A percentile compares a stretch with the other conserved stretches of the same genome.
These are phyloP conservation scores for Urechis unicinctus DNA, from an alignment of 2,888 invertebrate genomes.

Conservation along the genomic window DNA sequence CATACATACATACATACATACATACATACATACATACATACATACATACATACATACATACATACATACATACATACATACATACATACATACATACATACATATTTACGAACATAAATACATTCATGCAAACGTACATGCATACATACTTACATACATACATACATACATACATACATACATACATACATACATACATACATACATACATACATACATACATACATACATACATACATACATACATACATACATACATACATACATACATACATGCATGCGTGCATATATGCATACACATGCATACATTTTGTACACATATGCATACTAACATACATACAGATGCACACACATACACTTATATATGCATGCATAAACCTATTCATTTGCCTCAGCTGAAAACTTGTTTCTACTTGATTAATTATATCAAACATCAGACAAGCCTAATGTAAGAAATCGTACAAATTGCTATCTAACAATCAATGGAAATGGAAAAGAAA, in stretches of 20 bases:
- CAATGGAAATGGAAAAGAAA: no score
- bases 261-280: conserved; percentile 8
- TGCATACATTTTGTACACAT: neutral
- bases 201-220: conserved; percentile 3
- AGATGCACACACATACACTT: neutral
- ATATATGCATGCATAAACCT: neutral
- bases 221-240: conserved; percentile 7
- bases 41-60: no score
- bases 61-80: no score
- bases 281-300: conserved; percentile 3
- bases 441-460: no score
- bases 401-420: no score
- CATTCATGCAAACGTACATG: neutral
- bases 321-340: neutral
- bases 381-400: no score
- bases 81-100: neutral
- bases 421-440: no score
- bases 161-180: neutral
- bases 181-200: conserved; percentile 1
- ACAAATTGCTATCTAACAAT: no score
- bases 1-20: no score
- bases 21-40: no score
- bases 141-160: neutral
- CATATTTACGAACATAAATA: neutral
- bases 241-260: conserved; percentile 6